A percentile compares a stretch with the other conserved stretches of the same genome.
These are phyloP conservation scores for Heliothis peltigera DNA, from an alignment of 2,888 invertebrate genomes.

Conservation along the genomic window DNA sequence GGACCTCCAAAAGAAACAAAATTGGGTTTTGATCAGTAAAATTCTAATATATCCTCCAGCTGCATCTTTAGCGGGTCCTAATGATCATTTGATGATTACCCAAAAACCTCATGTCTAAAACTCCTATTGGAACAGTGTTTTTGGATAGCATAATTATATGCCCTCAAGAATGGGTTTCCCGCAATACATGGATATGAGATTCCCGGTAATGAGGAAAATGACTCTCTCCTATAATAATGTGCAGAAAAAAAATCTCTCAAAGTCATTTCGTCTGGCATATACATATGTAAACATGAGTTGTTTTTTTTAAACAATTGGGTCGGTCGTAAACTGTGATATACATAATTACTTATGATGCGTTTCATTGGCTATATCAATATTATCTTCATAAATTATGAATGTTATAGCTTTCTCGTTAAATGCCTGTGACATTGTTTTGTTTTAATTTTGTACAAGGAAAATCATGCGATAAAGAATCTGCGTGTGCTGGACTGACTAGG, in stretches of 20 bases:
- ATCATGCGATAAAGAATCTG: neutral
- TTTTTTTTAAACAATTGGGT: constrained; percentile 44
- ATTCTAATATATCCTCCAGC: too few relatives aligned
- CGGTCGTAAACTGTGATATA: constrained; percentile 50
- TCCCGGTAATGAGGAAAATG: neutral
- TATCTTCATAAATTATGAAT: constrained; percentile 27
- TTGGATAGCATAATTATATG: neutral
- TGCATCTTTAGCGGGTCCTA: too few relatives aligned
- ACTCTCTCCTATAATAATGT: neutral
- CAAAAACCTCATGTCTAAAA: too few relatives aligned
- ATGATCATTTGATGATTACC: too few relatives aligned
- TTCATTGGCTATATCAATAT: constrained; percentile 12
- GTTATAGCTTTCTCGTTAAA: constrained; percentile 1
- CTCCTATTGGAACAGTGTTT: too few relatives aligned
- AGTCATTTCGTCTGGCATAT: constrained; percentile 8
- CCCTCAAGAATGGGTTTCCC: neutral
- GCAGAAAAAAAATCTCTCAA: constrained; percentile 10
- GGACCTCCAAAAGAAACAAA: too few relatives aligned
- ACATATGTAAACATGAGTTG: constrained; percentile 24
- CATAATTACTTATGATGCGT: constrained; percentile 12
- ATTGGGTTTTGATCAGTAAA: too few relatives aligned
- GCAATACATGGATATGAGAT: too few relatives aligned
- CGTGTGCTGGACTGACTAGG: too few relatives aligned
- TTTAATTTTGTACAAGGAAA: constrained; percentile 22
- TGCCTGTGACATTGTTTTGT: constrained; percentile 8